Evolutionary conservation across 2,888 invertebrate genomes (phyloP).

Genomic region (Cancer borealis): DNA sequence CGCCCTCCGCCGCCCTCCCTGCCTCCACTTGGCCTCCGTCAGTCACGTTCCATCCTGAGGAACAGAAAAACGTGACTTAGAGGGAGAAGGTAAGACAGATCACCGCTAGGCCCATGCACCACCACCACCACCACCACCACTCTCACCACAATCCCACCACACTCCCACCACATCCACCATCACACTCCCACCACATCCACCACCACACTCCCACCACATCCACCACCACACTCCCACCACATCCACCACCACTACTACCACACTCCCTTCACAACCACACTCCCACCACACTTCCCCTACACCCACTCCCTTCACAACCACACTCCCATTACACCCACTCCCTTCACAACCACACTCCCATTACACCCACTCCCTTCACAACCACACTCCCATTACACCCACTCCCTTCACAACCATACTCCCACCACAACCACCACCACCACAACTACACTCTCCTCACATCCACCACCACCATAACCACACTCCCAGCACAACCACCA

Average conservation of each 20-base stretch:
- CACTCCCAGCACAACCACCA: neutral
- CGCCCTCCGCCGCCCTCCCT: neutral
- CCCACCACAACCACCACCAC: neutral
- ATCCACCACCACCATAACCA: neutral
- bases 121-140: neutral
- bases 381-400: neutral
- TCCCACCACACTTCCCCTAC: conserved; percentile 61
- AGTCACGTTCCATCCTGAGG: conserved; percentile 58
- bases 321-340: neutral
- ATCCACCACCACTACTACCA: neutral
- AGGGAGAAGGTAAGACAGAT: neutral
- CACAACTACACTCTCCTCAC: neutral
- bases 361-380: neutral
- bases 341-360: neutral
- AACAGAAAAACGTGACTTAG: neutral
- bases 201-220: neutral
- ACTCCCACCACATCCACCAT: neutral
- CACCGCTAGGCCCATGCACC: neutral
- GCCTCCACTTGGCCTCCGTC: neutral
- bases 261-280: neutral
- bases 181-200: neutral
- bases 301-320: neutral
- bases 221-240: neutral
- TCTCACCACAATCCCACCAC: neutral
- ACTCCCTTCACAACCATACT: neutral